Conservation (phyloP, 2,888 invertebrate species). For the Eristalinus aeneus region DNA sequence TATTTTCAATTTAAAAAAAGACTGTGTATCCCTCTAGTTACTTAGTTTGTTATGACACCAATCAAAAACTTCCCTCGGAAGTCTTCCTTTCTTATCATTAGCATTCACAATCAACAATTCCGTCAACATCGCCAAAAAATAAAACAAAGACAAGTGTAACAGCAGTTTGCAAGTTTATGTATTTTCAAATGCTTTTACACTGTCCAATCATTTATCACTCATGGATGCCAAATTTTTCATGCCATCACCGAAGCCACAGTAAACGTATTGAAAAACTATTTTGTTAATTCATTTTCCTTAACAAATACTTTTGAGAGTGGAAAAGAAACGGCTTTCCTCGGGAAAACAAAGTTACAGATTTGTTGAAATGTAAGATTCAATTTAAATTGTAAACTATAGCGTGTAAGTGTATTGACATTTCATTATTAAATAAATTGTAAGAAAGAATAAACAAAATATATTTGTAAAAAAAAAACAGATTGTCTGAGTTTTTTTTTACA, state of each 20-base stretch:
- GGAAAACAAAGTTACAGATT: background rate
- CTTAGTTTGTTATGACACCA: background rate
- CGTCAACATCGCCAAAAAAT: constrained; percentile 56
- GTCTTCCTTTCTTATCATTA: background rate
- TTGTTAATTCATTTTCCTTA: constrained; percentile 5
- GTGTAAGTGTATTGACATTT: constrained; percentile 48
- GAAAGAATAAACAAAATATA: constrained; percentile 51
- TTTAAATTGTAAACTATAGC: constrained; percentile 59
- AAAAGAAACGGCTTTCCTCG: background rate
- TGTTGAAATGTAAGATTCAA: constrained; percentile 17
- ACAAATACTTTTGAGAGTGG: background rate
- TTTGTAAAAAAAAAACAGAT: constrained; percentile 53
- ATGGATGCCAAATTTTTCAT: constrained; percentile 69
- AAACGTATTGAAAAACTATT: background rate
- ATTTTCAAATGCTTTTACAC: constrained; percentile 44
- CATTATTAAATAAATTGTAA: constrained; percentile 26
- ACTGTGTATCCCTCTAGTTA: background rate
- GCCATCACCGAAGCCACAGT: background rate
- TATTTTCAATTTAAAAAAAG: background rate
- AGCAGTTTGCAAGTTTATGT: background rate
- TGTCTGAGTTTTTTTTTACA: background rate
- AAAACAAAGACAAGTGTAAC: background rate
- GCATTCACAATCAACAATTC: constrained; percentile 36
- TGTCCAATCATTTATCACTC: constrained; percentile 50
- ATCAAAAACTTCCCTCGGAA: background rate